Conservation (phyloP, 2,113 vertebrate species). For the Ancistrus triradiatus region DNA sequence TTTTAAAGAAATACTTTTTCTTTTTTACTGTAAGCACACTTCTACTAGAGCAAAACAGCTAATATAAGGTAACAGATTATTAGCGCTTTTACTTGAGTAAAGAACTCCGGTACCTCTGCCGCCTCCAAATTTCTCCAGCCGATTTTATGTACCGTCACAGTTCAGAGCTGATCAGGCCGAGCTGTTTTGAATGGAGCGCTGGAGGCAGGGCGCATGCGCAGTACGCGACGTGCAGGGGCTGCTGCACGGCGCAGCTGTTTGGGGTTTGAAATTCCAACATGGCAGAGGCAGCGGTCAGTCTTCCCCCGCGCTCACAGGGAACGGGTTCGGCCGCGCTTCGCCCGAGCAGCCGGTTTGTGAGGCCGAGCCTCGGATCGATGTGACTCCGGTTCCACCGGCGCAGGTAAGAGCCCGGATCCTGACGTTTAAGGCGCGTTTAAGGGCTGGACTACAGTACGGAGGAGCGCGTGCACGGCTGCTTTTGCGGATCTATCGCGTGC, state of each 20-base stretch:
- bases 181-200: constrained; percentile 91
- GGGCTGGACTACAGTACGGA: constrained; percentile 47
- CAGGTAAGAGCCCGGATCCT: constrained; percentile 79
- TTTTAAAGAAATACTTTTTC: too few species aligned
- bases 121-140: too few species aligned
- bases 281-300: constrained; percentile 97
- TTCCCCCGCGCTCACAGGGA: constrained; percentile 80
- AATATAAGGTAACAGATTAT: too few species aligned
- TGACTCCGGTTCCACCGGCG: constrained; percentile 77
- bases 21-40: too few species aligned
- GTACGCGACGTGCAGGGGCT: constrained; percentile 81
- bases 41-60: too few species aligned
- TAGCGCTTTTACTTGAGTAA: too few species aligned
- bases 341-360: constrained; percentile 75
- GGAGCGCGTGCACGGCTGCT: constrained; percentile 32
- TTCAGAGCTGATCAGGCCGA: neutral
- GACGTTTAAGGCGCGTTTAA: constrained; percentile 49
- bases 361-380: constrained; percentile 84
- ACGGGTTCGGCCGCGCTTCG: constrained; percentile 91
- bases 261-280: constrained; percentile 99
- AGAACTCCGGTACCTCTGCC: too few species aligned
- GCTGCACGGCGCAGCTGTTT: constrained; percentile 91
- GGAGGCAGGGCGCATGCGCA: constrained; percentile 82
- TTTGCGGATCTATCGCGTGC: constrained; percentile 39
- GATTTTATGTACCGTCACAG: too few species aligned